Evolutionary conservation across 2,113 vertebrate genomes (phyloP), one percentile per base, ranked within the genome.

Genomic region (Aphelocoma coerulescens): DNA sequence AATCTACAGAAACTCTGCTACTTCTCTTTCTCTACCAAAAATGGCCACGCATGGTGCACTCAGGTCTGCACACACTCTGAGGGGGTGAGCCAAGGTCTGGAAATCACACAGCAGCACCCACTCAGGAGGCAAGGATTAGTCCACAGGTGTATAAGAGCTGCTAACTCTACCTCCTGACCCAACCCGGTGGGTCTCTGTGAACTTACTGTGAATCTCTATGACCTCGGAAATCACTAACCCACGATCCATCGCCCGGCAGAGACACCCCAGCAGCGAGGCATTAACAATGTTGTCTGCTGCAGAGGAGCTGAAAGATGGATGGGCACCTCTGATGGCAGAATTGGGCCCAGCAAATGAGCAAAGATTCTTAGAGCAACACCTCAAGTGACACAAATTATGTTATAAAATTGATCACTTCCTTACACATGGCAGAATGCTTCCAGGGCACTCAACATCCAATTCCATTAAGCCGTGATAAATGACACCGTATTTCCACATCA

Each of bases 381-480:
- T 93, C 88, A 81, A 94, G 95, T 95, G 95, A 96, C 96, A 95
- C 90, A 86, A 96, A 96, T 95, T 92, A 93, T 65, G 79, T 80
- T 91, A 58, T 78, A 94, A 94, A 96, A 97, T 87, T 93, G 88
- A 96, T 95, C 88, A 82, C 92, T 96, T 96, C 95, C 96, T 95
- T 71, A 93, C 83, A 92, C 88, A 85, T 65, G 69, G 92, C 83
- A 95, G 76, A 95, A 91, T 24, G 72, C 62, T 96, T 96, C 92
- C 93, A 94, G 95, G 76, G 93, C 88, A 85, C 83, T 96, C 88
- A 94, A 92, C 91, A 84, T 93, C 85, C 81, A 68, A 77, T 96
- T 91, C 91, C 96, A 95, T 96, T 95, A 96, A 95, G 93, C 61
- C 54, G 43, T 96, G 88, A 97, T 87, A 93, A 97, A 97, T 93